Conservation (phyloP, 2,113 vertebrate species). For the Austrofundulus limnaeus region DNA sequence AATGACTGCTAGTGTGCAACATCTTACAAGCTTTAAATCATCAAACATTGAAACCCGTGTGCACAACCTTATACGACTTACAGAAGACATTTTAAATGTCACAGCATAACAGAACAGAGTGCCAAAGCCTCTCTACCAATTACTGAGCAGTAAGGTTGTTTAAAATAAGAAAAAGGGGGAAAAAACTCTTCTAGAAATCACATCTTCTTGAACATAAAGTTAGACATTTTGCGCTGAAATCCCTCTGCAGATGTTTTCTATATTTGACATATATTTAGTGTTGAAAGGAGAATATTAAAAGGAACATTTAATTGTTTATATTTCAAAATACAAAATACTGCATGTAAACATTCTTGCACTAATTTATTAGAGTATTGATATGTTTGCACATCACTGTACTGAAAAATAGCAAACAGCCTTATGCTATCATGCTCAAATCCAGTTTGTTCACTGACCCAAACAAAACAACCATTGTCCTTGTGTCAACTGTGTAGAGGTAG, state of each 20-base stretch:
- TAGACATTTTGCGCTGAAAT: no score
- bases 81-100: constrained; percentile 43
- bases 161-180: not conserved
- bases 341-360: not conserved
- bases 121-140: constrained; percentile 3
- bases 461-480: constrained; percentile 28
- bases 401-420: constrained; percentile 8
- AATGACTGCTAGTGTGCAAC: not conserved
- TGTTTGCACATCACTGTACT: constrained; percentile 5
- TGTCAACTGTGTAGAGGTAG: constrained; percentile 37
- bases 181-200: constrained; percentile 12
- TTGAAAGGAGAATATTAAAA: no score
- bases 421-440: constrained; percentile 31
- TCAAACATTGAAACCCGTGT: constrained; percentile 5
- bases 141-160: constrained; percentile 8
- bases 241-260: not conserved
- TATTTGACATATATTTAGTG: not conserved
- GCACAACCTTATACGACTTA: constrained; percentile 1
- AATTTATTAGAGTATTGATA: not conserved
- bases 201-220: not conserved
- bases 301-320: not conserved
- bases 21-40: not conserved
- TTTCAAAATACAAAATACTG: constrained; percentile 1
- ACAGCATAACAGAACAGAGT: constrained; percentile 18
- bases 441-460: constrained; percentile 63